Percentiles rank a stretch among this genome's conserved stretches.
phyloP scores from a whole-genome alignment of 2,113 vertebrate species.

The Myiozetetes cayanensis region DNA sequence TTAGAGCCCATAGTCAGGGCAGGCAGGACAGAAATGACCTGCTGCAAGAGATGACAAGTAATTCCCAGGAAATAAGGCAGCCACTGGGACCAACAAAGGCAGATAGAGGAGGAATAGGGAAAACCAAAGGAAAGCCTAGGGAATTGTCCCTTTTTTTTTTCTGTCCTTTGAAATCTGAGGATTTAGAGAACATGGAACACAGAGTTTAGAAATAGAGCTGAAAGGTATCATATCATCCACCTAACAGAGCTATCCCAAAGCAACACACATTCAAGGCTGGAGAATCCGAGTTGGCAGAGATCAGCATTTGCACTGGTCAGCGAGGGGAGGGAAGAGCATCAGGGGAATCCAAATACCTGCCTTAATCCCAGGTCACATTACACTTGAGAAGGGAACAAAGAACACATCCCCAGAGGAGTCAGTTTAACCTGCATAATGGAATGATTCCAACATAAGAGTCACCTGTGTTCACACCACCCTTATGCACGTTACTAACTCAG shows the following conservation, averaged over 20 bases:
- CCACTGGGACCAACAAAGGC: not conserved
- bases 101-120: not conserved
- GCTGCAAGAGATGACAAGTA: not conserved
- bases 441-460: not conserved
- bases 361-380: not conserved
- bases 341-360: not conserved
- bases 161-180: not conserved
- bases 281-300: not conserved
- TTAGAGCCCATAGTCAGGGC: not conserved
- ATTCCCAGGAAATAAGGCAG: not conserved
- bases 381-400: not conserved
- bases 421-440: not conserved
- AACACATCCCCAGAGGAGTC: not conserved
- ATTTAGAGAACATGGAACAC: not conserved
- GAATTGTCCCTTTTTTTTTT: not conserved
- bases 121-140: not conserved
- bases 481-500: not conserved
- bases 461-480: not conserved
- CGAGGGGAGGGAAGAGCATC: not conserved
- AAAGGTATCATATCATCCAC: not conserved
- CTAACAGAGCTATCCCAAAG: not conserved
- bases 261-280: not conserved
- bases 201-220: not conserved
- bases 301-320: rapidly evolving
- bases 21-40: not conserved